Conservation (phyloP, 2,888 invertebrate genomes). For the Cerceris ruficornis region DNA sequence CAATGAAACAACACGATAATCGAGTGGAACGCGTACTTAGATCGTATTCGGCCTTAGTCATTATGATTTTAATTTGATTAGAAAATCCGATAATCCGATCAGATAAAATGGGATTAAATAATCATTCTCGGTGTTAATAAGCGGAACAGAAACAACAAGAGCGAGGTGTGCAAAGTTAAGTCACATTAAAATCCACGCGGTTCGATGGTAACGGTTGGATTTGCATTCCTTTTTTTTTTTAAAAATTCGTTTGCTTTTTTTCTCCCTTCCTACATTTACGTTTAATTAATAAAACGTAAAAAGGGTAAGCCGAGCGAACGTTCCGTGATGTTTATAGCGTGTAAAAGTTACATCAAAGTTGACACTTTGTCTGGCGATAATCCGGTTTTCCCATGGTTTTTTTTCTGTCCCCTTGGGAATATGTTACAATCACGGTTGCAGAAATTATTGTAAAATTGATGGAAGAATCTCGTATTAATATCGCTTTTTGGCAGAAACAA, state of each 20-base stretch:
- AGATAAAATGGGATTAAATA: constrained; percentile 48
- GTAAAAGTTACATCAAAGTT: no score
- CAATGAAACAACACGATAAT: constrained; percentile 18
- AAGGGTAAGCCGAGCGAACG: no score
- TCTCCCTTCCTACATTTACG: no score
- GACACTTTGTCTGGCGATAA: no score
- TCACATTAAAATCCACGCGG: neutral
- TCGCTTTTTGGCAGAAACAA: constrained; percentile 6
- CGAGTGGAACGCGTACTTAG: constrained; percentile 6
- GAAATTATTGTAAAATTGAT: constrained; percentile 33
- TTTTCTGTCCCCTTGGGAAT: neutral
- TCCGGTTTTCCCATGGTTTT: neutral
- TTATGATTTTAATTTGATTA: constrained; percentile 64
- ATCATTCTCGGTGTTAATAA: constrained; percentile 53
- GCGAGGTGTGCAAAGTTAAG: neutral
- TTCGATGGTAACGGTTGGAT: no score
- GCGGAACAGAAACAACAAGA: constrained; percentile 24
- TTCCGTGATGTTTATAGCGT: no score
- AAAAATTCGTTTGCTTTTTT: no score
- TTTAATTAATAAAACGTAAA: no score
- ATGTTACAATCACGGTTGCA: neutral
- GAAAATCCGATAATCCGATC: constrained; percentile 57
- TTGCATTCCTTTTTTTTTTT: no score
- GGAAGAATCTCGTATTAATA: constrained; percentile 16
- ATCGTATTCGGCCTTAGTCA: constrained; percentile 34